Percentiles rank a stretch among this genome's conserved stretches.
Evolutionary conservation across 1,140 invertebrate genomes (phyloP).

Genomic region (Saxidomus purpurata): DNA sequence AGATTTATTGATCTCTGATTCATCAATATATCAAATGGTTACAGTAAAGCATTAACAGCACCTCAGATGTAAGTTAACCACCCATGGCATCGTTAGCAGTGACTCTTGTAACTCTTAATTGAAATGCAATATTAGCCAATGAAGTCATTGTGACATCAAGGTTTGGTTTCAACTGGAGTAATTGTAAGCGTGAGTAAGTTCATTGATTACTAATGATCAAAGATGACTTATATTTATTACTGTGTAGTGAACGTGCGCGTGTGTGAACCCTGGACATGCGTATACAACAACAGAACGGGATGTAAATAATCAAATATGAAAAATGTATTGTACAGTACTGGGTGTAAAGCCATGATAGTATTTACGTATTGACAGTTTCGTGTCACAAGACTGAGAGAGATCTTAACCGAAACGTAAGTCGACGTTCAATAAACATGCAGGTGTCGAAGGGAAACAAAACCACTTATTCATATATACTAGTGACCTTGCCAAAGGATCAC

Average conservation of each 20-base stretch:
- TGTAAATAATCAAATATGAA: too few species aligned
- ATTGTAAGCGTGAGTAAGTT: background rate
- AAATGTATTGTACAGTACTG: too few species aligned
- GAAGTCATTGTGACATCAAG: background rate
- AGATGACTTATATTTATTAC: background rate
- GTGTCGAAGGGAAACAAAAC: too few species aligned
- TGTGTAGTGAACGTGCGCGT: background rate
- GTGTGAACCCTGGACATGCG: too few species aligned
- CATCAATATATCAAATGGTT: background rate
- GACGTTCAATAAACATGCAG: too few species aligned
- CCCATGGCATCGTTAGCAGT: background rate
- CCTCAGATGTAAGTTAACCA: background rate
- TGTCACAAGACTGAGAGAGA: too few species aligned
- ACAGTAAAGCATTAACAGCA: background rate
- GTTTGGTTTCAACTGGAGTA: background rate
- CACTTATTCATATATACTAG: too few species aligned
- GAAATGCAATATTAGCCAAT: background rate
- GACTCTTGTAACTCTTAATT: background rate
- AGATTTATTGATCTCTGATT: background rate
- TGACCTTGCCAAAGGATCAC: too few species aligned
- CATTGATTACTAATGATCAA: background rate
- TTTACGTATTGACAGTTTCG: too few species aligned
- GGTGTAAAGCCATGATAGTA: too few species aligned
- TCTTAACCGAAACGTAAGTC: too few species aligned
- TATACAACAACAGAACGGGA: too few species aligned